phyloP scores from a whole-genome alignment of 2,797 vertebrate species.

The Rhodeus uyekii region DNA sequence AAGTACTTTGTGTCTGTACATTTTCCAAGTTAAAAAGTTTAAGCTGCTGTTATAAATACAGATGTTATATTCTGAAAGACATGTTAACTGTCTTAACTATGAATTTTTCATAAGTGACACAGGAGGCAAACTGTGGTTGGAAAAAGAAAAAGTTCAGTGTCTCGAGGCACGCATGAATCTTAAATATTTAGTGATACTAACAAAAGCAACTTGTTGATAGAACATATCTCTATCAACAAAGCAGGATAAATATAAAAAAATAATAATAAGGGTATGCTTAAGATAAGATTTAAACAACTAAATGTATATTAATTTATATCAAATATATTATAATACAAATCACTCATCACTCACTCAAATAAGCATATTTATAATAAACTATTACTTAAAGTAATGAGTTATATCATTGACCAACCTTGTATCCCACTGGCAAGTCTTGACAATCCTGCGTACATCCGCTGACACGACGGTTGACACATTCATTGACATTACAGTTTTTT shows the following conservation, averaged over 20 bases:
- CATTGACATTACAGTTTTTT: constrained; percentile 91
- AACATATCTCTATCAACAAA: neutral
- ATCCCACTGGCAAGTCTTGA: constrained; percentile 91
- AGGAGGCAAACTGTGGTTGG: neutral
- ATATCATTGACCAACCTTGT: constrained; percentile 83
- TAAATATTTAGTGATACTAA: no score
- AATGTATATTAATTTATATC: neutral
- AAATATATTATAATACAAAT: neutral
- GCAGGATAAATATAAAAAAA: neutral
- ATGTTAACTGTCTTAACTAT: no score
- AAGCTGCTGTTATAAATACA: neutral
- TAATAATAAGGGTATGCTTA: neutral
- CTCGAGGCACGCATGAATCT: neutral
- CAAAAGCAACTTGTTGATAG: no score
- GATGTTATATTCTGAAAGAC: neutral
- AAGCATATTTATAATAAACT: neutral
- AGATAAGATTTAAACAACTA: neutral
- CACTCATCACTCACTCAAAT: neutral
- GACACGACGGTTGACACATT: constrained; percentile 92
- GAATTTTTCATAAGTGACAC: neutral
- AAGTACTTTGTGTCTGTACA: neutral
- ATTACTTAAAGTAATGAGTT: no score
- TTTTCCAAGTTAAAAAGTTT: neutral
- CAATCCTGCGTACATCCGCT: constrained; percentile 97
- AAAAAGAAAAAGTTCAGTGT: neutral